A percentile compares a stretch with the other conserved stretches of the same genome.
Evolutionary conservation across 1,140 invertebrate genomes (phyloP).

Genomic region (Drosophila lacertosa): DNA sequence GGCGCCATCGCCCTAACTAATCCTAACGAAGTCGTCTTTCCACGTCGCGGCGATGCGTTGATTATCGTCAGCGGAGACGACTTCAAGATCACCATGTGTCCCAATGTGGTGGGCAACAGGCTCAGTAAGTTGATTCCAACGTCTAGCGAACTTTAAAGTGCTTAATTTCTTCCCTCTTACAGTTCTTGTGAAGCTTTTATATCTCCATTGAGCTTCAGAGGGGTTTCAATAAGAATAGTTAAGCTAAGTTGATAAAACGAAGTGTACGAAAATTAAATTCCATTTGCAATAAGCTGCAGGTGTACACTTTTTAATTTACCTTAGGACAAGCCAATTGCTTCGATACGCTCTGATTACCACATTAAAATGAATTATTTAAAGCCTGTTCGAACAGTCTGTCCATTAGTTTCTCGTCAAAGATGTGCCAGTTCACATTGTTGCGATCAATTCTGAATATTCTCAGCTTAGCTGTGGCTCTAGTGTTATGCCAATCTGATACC

Average conservation of each 20-base stretch:
- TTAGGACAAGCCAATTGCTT: background rate
- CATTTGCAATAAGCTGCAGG: background rate
- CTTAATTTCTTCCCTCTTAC: conserved; percentile 1
- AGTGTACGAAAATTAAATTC: no score
- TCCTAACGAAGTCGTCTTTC: conserved; percentile 1
- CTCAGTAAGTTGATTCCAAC: conserved; percentile 24
- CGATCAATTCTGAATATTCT: background rate
- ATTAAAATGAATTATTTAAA: background rate
- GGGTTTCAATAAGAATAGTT: no score
- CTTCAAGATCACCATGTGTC: conserved; percentile 40
- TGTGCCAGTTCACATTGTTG: conserved; percentile 1
- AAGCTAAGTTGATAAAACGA: no score
- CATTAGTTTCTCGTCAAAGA: conserved; percentile 8
- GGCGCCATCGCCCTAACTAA: conserved; percentile 32
- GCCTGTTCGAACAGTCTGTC: background rate
- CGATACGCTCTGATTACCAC: conserved; percentile 1
- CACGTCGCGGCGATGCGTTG: conserved; percentile 40
- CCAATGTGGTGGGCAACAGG: conserved; percentile 43
- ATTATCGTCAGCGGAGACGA: conserved; percentile 20
- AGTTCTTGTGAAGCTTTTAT: conserved; percentile 52
- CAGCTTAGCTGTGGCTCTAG: background rate
- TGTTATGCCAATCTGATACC: no score
- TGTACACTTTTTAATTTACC: background rate
- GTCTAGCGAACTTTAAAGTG: background rate
- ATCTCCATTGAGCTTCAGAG: no score